Evolutionary conservation across 2,113 vertebrate species (phyloP), one percentile per base, ranked within the genome.

Genomic region (Eretmochelys imbricata): DNA sequence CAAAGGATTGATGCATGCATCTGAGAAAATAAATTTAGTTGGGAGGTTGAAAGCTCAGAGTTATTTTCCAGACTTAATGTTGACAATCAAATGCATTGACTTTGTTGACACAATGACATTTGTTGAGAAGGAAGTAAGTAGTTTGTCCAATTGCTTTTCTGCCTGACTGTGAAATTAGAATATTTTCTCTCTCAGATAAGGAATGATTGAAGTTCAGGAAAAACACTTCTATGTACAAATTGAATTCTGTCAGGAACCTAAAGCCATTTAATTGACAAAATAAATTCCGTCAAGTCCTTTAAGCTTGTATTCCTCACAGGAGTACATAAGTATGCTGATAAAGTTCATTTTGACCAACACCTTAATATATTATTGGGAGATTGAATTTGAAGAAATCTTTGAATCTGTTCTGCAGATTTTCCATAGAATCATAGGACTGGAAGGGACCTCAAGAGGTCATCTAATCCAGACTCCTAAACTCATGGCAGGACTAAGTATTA

Each of bases 201-300:
- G 81, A 89, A 76, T n/a, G 27, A 35, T 7, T 50, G 72, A 81
- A 87, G 72, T 16, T 38, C 81, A 84, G 22, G 11, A 46, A 55
- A 82, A 89, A 27, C 72, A 24, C 12, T 87, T 87, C 35, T 49
- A 31, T 46, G 8, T 20, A 85, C 8, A 91, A 91, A 93, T 3
- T 91, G 12, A 80, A 87, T 89, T 94, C 59, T 89, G 10, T 91
- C 31, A 55, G 50, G 22, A 93, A 79, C 14, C 2, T 85, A 48
- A 93, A 83, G 42, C 31, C 20, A 90, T 88, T 87, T 80, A 48
- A 90, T 82, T 51, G 50, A 87, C 48, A 76, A 96, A 96, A 92
- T 8, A 91, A 22, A 78, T 89, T 93, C 57, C 5, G 1, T 53
- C 91, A 93, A 79, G 38, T 54, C 76, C 76, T 90, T 53, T 46